Conservation (phyloP, 2,113 vertebrate species). For the Notarius lentiginosus region DNA sequence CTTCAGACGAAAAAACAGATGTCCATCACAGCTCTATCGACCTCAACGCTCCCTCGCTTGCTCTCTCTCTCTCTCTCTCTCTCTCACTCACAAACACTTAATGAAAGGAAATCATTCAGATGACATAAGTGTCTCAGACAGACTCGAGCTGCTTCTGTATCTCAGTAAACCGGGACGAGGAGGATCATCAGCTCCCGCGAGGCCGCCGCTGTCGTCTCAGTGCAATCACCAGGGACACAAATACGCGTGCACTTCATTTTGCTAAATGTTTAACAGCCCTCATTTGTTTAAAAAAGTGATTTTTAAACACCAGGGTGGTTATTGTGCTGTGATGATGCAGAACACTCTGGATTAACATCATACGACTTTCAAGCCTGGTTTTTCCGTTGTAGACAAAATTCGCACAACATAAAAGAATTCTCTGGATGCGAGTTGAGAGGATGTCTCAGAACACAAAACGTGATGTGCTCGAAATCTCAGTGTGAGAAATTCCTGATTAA, state of each 20-base stretch:
- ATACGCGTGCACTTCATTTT: not conserved
- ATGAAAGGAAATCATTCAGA: conserved; percentile 24
- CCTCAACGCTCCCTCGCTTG: not conserved
- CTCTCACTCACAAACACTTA: not conserved
- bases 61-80: not conserved
- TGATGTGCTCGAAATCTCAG: no score
- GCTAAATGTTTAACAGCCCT: not conserved
- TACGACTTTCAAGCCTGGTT: not conserved
- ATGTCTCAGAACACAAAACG: not conserved
- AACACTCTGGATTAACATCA: not conserved
- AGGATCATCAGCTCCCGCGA: not conserved
- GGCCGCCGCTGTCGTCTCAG: not conserved
- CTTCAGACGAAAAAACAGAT: conserved; percentile 13
- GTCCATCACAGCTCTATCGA: conserved; percentile 10
- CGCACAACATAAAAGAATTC: not conserved
- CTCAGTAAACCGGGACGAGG: conserved; percentile 2
- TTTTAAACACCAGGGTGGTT: not conserved
- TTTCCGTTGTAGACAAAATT: not conserved
- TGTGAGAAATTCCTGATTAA: not conserved
- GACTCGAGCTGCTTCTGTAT: not conserved
- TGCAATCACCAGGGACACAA: not conserved
- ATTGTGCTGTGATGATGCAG: not conserved
- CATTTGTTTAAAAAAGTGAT: not conserved
- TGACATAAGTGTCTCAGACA: not conserved
- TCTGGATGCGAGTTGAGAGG: not conserved